These are phyloP conservation scores for Lepidurus couesii DNA, from an alignment of 1,140 invertebrate genomes.

Conservation along the genomic window DNA sequence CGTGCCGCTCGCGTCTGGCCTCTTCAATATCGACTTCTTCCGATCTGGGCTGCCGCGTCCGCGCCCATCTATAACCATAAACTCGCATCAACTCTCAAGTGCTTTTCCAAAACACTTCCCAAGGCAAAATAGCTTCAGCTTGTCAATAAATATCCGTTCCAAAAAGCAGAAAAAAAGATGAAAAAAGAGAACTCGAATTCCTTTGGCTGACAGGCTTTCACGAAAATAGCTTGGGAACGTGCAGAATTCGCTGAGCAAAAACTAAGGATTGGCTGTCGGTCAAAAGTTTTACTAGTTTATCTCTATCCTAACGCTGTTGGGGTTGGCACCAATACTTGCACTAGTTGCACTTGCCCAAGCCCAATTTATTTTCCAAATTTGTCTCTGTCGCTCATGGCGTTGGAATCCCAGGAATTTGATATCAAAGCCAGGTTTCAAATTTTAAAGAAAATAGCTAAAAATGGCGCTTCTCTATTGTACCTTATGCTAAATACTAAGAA, in stretches of 20 bases:
- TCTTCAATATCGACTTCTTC: conserved; percentile 70
- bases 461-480: no score
- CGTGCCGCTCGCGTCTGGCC: conserved; percentile 53
- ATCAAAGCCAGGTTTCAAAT: neutral
- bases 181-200: neutral
- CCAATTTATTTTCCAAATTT: no score
- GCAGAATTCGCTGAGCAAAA: neutral
- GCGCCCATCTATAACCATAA: conserved; percentile 38
- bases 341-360: neutral
- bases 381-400: neutral
- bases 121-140: conserved; percentile 26
- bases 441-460: neutral
- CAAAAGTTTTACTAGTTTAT: neutral
- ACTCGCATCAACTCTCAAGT: conserved; percentile 59
- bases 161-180: neutral
- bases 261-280: neutral
- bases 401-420: neutral
- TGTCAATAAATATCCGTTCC: conserved; percentile 35
- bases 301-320: neutral
- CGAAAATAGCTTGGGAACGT: neutral
- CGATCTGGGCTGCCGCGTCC: conserved; percentile 55
- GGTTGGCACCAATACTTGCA: neutral
- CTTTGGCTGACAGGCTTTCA: neutral
- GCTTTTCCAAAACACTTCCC: conserved; percentile 40
- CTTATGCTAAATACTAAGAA: no score